These are phyloP conservation scores for Dendronephthya gigantea DNA, from an alignment of 64 coral and sea anemone genomes.

Conservation along the genomic window DNA sequence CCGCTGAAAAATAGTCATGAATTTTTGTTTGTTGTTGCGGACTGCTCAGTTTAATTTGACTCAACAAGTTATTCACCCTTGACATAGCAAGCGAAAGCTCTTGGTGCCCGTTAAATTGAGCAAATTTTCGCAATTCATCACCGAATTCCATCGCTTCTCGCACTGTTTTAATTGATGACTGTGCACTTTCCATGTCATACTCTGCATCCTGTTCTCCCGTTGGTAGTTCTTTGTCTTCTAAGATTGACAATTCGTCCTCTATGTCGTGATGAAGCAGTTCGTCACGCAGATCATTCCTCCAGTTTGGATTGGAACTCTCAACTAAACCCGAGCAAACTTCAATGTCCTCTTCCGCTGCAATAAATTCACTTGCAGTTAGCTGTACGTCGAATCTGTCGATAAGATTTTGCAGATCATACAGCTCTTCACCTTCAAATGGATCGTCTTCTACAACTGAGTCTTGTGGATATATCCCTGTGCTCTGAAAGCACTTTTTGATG, in stretches of 20 bases:
- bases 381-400: not conserved
- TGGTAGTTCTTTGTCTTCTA: not conserved
- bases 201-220: not conserved
- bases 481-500: not conserved
- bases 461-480: not conserved
- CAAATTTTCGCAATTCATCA: not conserved
- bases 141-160: not conserved
- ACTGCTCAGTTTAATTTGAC: slow-evolving; percentile 27
- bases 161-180: not conserved
- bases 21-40: too few species aligned
- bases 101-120: not conserved
- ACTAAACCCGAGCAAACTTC: not conserved
- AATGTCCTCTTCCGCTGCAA: not conserved
- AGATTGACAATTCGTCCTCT: not conserved
- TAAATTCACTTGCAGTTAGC: not conserved
- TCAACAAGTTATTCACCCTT: slow-evolving; percentile 7
- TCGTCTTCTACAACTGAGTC: not conserved
- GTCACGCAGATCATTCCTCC: not conserved
- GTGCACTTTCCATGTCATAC: not conserved
- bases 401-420: not conserved
- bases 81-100: not conserved
- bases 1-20: too few species aligned
- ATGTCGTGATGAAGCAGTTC: not conserved
- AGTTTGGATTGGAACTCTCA: not conserved
- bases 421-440: not conserved